Conservation (phyloP, 2,113 vertebrate species). For the Oncorhynchus tshawytscha region DNA sequence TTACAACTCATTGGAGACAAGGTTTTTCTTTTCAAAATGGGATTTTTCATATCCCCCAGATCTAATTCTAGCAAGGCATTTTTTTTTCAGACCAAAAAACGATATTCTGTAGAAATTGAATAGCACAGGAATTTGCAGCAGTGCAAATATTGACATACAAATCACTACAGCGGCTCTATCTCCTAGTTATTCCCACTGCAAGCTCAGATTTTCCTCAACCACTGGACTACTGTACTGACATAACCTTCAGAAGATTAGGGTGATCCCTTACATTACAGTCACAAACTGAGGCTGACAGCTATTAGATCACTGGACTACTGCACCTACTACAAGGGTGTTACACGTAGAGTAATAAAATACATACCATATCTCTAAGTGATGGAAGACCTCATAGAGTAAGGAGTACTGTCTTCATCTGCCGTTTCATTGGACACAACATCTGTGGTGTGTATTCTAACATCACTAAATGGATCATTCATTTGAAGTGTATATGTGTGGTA, state of each 20-base stretch:
- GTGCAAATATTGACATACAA: not conserved
- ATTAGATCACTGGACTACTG: conserved; percentile 42
- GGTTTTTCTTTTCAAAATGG: not conserved
- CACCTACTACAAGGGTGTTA: conserved; percentile 9
- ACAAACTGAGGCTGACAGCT: conserved; percentile 60
- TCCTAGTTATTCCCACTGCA: not conserved
- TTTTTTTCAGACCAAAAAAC: not conserved
- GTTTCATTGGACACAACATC: not conserved
- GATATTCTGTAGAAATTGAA: too few relatives aligned
- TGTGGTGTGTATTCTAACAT: not conserved
- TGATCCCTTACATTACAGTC: conserved; percentile 61
- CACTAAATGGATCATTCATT: not conserved
- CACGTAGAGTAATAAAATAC: conserved; percentile 8
- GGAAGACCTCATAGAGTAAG: too few relatives aligned
- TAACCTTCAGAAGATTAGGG: conserved; percentile 64
- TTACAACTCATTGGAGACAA: not conserved
- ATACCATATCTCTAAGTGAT: too few relatives aligned
- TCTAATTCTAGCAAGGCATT: not conserved
- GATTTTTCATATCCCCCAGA: not conserved
- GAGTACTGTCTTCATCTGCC: too few relatives aligned
- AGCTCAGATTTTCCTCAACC: conserved; percentile 51
- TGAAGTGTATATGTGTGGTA: conserved; percentile 30
- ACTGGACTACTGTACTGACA: conserved; percentile 58
- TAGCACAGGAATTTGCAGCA: not conserved
- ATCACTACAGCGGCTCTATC: not conserved